A percentile compares a stretch with the other conserved stretches of the same genome.
Conservation (phyloP, 1,140 invertebrate genomes). For the Tetragnatha versicolor region DNA sequence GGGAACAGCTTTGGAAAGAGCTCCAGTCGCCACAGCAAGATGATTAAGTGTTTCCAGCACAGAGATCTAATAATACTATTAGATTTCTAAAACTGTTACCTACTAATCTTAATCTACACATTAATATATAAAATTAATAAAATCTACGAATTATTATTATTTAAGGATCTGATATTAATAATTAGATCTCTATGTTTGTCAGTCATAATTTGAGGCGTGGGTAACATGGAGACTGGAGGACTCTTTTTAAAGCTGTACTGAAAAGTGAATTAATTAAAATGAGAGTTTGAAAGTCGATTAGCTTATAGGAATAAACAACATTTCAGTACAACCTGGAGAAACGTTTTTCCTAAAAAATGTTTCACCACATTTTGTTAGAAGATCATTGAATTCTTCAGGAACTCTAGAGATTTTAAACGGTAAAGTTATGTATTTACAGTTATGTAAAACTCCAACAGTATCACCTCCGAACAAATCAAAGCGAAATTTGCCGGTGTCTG, state of each 20-base stretch:
- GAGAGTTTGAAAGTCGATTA: neutral
- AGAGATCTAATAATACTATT: too few species aligned
- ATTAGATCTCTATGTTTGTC: neutral
- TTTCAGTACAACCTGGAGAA: neutral
- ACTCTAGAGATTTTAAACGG: conserved; percentile 22
- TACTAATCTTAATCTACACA: too few species aligned
- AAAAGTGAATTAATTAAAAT: neutral
- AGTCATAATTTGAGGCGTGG: neutral
- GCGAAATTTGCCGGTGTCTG: neutral
- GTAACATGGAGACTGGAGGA: neutral
- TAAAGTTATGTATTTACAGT: conserved; percentile 40
- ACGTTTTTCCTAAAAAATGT: conserved; percentile 2
- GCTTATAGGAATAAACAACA: neutral
- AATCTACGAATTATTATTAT: neutral
- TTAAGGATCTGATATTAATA: neutral
- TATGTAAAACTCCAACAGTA: neutral
- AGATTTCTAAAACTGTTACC: too few species aligned
- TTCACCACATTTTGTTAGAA: conserved; percentile 24
- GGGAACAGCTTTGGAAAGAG: too few species aligned
- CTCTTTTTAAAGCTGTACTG: neutral
- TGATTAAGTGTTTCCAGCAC: too few species aligned
- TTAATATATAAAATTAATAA: too few species aligned
- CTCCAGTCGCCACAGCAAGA: too few species aligned
- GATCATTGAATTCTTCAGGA: conserved; percentile 14
- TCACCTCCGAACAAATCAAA: conserved; percentile 28